Conservation (phyloP, 1,140 invertebrate species). For the Polypedilum vanderplanki region DNA sequence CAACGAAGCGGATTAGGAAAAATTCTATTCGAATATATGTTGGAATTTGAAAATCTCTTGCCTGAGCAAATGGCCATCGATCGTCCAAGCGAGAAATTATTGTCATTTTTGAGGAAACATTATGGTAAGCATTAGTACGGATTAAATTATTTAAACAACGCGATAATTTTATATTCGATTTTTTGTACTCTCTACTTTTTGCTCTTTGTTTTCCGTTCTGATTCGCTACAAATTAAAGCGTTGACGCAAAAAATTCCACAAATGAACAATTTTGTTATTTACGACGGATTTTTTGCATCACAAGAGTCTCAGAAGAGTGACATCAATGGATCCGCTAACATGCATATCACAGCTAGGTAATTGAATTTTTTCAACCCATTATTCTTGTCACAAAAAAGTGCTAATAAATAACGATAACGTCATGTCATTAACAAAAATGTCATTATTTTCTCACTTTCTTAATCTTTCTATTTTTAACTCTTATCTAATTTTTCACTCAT, state of each 20-base stretch:
- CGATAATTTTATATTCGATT: background rate
- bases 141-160: background rate
- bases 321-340: constrained; percentile 31
- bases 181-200: too few relatives aligned
- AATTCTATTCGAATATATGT: constrained; percentile 71
- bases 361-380: constrained; percentile 10
- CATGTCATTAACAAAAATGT: background rate
- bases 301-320: constrained; percentile 33
- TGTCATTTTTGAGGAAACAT: constrained; percentile 76
- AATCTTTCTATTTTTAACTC: constrained; percentile 14
- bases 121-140: constrained; percentile 48
- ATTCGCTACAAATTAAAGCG: constrained; percentile 26
- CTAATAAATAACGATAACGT: too few relatives aligned
- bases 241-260: constrained; percentile 65
- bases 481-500: background rate
- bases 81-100: constrained; percentile 78
- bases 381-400: background rate
- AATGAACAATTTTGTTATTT: constrained; percentile 84
- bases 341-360: constrained; percentile 43
- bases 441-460: background rate
- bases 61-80: constrained; percentile 79
- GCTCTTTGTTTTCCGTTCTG: too few relatives aligned
- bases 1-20: constrained; percentile 74
- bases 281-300: constrained; percentile 66
- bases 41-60: constrained; percentile 59